Evolutionary conservation across 2,888 invertebrate genomes (phyloP), one percentile per base, ranked within the genome.

Genomic region (Thecophora atra): DNA sequence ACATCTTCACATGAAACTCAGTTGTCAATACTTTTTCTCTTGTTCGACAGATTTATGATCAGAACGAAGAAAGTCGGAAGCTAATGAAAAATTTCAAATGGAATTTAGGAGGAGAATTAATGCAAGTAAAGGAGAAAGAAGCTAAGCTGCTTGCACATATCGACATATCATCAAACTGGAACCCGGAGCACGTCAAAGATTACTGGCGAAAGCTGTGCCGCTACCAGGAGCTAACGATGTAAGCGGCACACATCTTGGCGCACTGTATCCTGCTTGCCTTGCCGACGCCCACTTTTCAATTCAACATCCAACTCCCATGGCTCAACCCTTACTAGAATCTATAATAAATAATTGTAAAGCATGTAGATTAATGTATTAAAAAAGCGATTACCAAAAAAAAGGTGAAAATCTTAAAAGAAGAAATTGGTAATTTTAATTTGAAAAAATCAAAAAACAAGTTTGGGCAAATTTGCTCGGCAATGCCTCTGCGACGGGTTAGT

Each of bases 401-500:
- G 6, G 37, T 11, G 11, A 37, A 63, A 42, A 21, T 21, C 19
- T 37, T 26, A 56, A 56, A 56, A 15, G 8, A 11, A 26, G 24
- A n/a, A n/a, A n/a, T n/a, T 26, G n/a, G 11, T 26, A 26, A 24
- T 56, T 56, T 19, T 8, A 1, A 56, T 1, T 26, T 19, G 21
- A 6, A 8, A 52, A 8, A 15, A 2, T 26, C 11, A 86, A 86
- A 83, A 80, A 80, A 86, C 85, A n/a, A n/a, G n/a, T n/a, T n/a
- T n/a, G 86, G 86, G 86, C 86, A 84, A 83, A 83, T 84, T n/a
- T 86, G 86, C 86, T 86, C 86, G 84, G 89, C 90, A 90, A 89
- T 89, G 90, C 90, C 90, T 88, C 87, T 79, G 80, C 80, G 81
- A 89, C 90, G n/a, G n/a, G 89, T 90, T 90, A 90, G 90, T 90